phyloP scores from a whole-genome alignment of 2,113 vertebrate genomes.

The Coregonus clupeaformis region DNA sequence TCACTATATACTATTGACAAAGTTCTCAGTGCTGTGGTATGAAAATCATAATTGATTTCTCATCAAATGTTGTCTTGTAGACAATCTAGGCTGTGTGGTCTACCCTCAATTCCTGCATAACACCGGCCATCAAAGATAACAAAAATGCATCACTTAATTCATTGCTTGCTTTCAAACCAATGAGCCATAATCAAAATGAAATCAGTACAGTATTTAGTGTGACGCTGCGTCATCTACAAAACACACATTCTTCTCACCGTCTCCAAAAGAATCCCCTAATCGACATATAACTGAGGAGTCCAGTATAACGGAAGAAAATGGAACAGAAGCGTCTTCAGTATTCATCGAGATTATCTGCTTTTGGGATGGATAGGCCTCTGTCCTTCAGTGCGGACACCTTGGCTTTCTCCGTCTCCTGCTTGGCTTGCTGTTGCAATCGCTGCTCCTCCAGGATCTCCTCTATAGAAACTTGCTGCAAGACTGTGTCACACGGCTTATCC shows the following conservation, averaged over 20 bases:
- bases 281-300: constrained; percentile 44
- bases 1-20: constrained; percentile 13
- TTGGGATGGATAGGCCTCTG: constrained; percentile 87
- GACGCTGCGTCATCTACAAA: neutral
- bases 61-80: constrained; percentile 8
- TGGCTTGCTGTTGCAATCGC: constrained; percentile 87
- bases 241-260: constrained; percentile 10
- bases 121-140: neutral
- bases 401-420: constrained; percentile 90
- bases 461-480: constrained; percentile 94
- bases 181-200: constrained; percentile 25
- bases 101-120: constrained; percentile 18
- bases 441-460: constrained; percentile 98
- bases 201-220: constrained; percentile 29
- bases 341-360: constrained; percentile 89
- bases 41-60: neutral
- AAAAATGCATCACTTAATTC: neutral
- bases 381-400: constrained; percentile 93
- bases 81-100: constrained; percentile 25
- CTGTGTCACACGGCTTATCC: constrained; percentile 91
- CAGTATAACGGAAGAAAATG: constrained; percentile 30
- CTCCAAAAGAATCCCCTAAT: constrained; percentile 5
- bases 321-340: constrained; percentile 49
- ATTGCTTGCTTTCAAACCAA: no score
- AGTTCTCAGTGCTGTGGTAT: constrained; percentile 54